Percentiles rank a stretch among this genome's conserved stretches.
Evolutionary conservation across 2,888 invertebrate genomes (phyloP).

Genomic region (Blera fallax): DNA sequence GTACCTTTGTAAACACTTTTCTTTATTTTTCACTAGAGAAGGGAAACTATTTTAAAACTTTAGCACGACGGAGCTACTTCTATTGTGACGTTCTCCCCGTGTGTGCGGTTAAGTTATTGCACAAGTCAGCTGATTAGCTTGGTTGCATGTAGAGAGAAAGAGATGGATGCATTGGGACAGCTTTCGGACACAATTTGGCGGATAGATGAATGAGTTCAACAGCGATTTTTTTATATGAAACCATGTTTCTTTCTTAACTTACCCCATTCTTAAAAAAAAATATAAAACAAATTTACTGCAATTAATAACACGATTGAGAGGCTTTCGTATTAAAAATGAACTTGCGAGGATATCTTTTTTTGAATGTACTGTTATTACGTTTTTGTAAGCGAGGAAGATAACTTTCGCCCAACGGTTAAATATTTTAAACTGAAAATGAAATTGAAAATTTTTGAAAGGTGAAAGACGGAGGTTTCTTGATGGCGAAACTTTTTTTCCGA

Average conservation of each 20-base stretch:
- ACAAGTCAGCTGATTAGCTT: conserved; percentile 66
- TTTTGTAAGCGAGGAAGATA: background rate
- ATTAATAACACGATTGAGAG: background rate
- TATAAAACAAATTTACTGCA: background rate
- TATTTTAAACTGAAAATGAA: conserved; percentile 2
- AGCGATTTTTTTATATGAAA: background rate
- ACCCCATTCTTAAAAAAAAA: conserved; percentile 23
- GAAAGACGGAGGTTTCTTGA: background rate
- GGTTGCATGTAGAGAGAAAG: conserved; percentile 31
- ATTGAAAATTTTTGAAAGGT: background rate
- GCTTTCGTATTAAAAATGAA: background rate
- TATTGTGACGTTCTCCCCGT: conserved; percentile 58
- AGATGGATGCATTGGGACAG: conserved; percentile 42
- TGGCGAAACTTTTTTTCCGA: background rate
- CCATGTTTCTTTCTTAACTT: background rate
- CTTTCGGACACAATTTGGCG: conserved; percentile 45
- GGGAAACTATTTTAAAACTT: background rate
- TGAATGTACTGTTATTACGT: background rate
- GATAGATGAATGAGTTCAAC: conserved; percentile 28
- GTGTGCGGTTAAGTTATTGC: conserved; percentile 61
- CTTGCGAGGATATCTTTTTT: background rate
- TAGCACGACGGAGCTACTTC: conserved; percentile 48
- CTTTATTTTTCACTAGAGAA: background rate
- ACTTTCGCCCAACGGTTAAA: background rate
- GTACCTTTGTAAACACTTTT: conserved; percentile 1